A percentile compares a stretch with the other conserved stretches of the same genome.
Evolutionary conservation across 2,113 vertebrate genomes (phyloP).

Genomic region (Thamnaconus septentrionalis): DNA sequence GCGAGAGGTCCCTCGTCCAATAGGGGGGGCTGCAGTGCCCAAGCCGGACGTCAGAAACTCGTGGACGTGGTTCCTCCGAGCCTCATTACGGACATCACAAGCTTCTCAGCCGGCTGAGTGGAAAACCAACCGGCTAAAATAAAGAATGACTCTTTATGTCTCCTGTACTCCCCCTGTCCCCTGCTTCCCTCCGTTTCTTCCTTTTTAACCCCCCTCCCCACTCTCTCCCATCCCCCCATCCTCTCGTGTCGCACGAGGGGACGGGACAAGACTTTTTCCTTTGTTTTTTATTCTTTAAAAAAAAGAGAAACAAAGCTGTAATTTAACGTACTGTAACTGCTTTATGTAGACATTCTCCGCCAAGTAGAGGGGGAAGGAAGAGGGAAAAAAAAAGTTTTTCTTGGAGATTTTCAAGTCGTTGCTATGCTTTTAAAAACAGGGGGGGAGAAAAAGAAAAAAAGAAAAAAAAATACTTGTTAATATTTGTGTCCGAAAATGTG

Average conservation of each 20-base stretch:
- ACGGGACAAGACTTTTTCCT: slow-evolving; percentile 16
- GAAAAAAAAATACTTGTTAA: not conserved
- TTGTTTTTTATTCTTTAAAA: not conserved
- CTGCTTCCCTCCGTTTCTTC: not conserved
- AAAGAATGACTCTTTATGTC: not conserved
- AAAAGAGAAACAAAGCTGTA: slow-evolving; percentile 30
- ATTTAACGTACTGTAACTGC: slow-evolving; percentile 43
- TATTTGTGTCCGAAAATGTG: slow-evolving; percentile 43
- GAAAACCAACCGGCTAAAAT: not conserved
- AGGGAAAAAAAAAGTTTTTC: slow-evolving; percentile 32
- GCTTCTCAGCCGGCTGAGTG: slow-evolving; percentile 27
- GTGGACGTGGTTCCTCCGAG: slow-evolving; percentile 38
- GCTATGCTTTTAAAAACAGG: slow-evolving; percentile 28
- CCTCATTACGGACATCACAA: slow-evolving; percentile 48
- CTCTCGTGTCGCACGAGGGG: not conserved
- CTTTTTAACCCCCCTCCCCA: too few relatives aligned
- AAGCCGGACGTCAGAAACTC: slow-evolving; percentile 2
- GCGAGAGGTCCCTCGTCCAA: slow-evolving; percentile 17
- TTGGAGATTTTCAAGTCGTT: slow-evolving; percentile 38
- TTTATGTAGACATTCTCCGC: slow-evolving; percentile 53
- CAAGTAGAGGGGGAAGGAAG: slow-evolving; percentile 25
- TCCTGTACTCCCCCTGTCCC: not conserved
- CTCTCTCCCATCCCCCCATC: not conserved
- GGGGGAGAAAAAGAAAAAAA: too few relatives aligned
- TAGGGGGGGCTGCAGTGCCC: too few relatives aligned